These are phyloP conservation scores for Mustelus asterias DNA, from an alignment of 2,113 vertebrate species.

Conservation along the genomic window DNA sequence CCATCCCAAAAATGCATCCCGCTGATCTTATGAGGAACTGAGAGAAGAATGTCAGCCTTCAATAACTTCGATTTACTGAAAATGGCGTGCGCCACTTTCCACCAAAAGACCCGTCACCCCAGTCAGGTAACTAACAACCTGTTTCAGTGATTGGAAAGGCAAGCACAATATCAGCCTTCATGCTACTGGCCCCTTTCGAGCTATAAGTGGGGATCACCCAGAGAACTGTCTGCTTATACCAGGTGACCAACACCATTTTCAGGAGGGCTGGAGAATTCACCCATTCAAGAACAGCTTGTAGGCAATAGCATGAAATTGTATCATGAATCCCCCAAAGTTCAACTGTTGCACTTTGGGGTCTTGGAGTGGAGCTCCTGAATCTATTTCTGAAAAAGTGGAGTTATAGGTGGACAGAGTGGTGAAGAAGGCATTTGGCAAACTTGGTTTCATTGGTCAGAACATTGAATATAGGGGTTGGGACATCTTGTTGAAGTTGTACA, in stretches of 20 bases:
- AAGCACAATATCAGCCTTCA: neutral
- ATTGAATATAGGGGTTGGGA: no score
- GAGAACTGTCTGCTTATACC: neutral
- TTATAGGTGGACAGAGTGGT: no score
- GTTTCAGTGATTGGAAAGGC: neutral
- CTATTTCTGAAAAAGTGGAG: neutral
- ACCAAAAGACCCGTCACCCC: neutral
- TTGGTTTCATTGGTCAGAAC: no score
- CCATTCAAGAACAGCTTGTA: neutral
- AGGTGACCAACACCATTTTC: neutral
- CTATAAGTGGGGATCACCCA: neutral
- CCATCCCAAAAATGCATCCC: neutral
- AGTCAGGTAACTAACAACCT: neutral
- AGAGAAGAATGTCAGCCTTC: neutral
- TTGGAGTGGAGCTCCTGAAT: neutral
- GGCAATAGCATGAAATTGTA: neutral
- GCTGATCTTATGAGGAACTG: neutral
- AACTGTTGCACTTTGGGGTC: neutral
- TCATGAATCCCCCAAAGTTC: neutral
- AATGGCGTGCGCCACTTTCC: neutral
- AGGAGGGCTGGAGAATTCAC: neutral
- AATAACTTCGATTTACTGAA: neutral
- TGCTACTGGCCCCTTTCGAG: neutral
- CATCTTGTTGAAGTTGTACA: no score
- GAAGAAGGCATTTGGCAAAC: no score